Conservation (phyloP, 1,140 invertebrate genomes). For the Heliconius eleuchia region DNA sequence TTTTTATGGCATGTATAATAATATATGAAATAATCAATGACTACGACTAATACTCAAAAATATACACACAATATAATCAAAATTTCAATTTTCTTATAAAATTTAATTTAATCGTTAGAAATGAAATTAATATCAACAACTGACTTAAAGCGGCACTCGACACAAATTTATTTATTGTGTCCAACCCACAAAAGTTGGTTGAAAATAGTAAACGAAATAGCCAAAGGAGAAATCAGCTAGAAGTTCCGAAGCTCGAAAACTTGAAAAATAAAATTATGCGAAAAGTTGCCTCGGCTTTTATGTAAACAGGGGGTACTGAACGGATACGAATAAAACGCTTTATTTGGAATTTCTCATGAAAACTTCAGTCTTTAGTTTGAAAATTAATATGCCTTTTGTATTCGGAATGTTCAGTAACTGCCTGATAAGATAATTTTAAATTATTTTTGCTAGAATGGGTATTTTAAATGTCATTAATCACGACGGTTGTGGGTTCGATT, state of each 20-base stretch:
- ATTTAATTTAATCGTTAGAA: background rate
- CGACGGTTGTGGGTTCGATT: too few relatives aligned
- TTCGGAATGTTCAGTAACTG: background rate
- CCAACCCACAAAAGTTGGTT: conserved; percentile 37
- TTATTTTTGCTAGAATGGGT: background rate
- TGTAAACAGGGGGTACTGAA: conserved; percentile 36
- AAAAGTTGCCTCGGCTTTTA: conserved; percentile 44
- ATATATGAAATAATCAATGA: too few relatives aligned
- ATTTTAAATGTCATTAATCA: too few relatives aligned
- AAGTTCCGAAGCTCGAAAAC: conserved; percentile 42
- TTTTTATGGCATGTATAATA: too few relatives aligned
- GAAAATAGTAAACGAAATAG: conserved; percentile 44
- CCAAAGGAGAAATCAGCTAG: conserved; percentile 43
- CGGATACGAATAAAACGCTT: conserved; percentile 36
- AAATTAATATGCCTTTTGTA: conserved; percentile 9
- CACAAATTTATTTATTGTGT: conserved; percentile 40
- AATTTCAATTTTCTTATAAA: background rate
- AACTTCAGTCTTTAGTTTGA: conserved; percentile 3
- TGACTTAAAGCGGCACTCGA: conserved; percentile 21
- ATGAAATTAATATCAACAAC: conserved; percentile 34
- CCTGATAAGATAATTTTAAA: background rate
- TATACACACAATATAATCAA: background rate
- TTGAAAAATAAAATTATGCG: conserved; percentile 52
- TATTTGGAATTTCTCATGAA: conserved; percentile 29
- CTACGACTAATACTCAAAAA: too few relatives aligned